These are phyloP conservation scores for Lepidochrysops patricia DNA, from an alignment of 2,888 invertebrate genomes.

Conservation along the genomic window DNA sequence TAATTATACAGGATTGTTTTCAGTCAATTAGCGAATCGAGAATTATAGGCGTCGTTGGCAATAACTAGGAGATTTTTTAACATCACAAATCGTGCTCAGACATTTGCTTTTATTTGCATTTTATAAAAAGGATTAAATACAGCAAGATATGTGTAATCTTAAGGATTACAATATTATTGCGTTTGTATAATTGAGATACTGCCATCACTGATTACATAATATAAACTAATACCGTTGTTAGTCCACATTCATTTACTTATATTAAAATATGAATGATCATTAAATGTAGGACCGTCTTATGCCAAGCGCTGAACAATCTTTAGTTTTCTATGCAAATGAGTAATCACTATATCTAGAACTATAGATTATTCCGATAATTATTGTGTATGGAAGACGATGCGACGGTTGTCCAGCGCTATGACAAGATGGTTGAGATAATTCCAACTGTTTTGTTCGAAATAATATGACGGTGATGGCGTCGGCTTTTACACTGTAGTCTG, in stretches of 20 bases:
- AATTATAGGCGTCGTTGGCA: neutral
- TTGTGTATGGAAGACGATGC: too few species aligned
- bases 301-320: too few species aligned
- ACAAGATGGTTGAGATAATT: too few species aligned
- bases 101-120: neutral
- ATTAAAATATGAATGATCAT: too few species aligned
- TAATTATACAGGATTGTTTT: conserved; percentile 7
- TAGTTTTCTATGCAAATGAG: too few species aligned
- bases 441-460: neutral
- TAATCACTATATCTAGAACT: too few species aligned
- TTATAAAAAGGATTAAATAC: neutral
- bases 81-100: neutral
- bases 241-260: neutral
- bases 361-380: too few species aligned
- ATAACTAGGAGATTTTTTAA: neutral
- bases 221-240: neutral
- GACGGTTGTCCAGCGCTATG: too few species aligned
- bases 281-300: too few species aligned
- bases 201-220: neutral
- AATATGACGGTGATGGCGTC: neutral
- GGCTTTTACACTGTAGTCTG: too few species aligned
- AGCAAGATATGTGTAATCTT: conserved; percentile 5
- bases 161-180: conserved; percentile 9
- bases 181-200: neutral
- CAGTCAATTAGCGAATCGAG: neutral